phyloP scores from a whole-genome alignment of 2,888 invertebrate genomes.

The Acronicta alni region DNA sequence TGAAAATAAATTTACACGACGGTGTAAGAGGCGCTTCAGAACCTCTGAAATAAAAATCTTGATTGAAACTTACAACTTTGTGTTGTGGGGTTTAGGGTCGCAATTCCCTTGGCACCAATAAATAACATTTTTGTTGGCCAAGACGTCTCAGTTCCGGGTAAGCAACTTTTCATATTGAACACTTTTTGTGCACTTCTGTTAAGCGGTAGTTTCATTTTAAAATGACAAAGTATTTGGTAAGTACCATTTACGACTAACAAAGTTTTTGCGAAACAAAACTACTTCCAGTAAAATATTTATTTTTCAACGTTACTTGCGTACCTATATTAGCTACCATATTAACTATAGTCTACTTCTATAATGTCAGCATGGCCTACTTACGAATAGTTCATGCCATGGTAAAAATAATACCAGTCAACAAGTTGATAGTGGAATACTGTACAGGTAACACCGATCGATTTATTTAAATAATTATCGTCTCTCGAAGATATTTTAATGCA shows the following conservation, averaged over 20 bases:
- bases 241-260: not conserved
- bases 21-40: slow-evolving; percentile 33
- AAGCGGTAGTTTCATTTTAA: slow-evolving; percentile 24
- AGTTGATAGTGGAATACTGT: too few species aligned
- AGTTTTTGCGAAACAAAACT: not conserved
- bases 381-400: too few species aligned
- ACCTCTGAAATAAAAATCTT: slow-evolving; percentile 18
- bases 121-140: slow-evolving; percentile 21
- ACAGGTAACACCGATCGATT: too few species aligned
- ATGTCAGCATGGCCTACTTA: too few species aligned
- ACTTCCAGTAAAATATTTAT: too few species aligned
- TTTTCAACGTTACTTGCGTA: too few species aligned
- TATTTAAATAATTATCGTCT: too few species aligned
- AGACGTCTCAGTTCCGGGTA: slow-evolving; percentile 42
- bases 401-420: too few species aligned
- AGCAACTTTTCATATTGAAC: slow-evolving; percentile 28
- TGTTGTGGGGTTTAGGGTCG: slow-evolving; percentile 16
- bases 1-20: slow-evolving; percentile 20
- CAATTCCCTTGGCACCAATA: slow-evolving; percentile 29
- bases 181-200: slow-evolving; percentile 36
- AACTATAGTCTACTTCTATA: too few species aligned
- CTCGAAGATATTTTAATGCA: too few species aligned
- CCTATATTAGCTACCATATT: too few species aligned
- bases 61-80: slow-evolving; percentile 31
- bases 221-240: slow-evolving; percentile 16